Evolutionary conservation across 23 tunicate genomes (phyloP).

Genomic region (Halocynthia roretzi): DNA sequence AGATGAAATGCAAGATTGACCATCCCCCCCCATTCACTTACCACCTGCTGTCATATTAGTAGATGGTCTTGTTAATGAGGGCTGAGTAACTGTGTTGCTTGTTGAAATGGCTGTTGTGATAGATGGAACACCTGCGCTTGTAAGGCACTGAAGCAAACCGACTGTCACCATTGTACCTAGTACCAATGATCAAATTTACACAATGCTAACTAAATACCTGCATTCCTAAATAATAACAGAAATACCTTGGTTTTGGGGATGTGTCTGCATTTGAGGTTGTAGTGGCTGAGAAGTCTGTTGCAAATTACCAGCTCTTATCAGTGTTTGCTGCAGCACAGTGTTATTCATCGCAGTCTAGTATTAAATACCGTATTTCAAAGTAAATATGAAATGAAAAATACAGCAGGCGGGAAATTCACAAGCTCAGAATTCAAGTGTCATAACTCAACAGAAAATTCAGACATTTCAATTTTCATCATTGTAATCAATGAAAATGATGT

Average conservation of each 20-base stretch:
- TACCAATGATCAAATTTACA: not conserved
- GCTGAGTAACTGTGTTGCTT: conserved; percentile 10
- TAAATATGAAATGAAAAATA: not conserved
- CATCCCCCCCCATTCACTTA: not conserved
- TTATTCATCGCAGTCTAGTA: conserved; percentile 6
- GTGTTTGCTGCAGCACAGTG: conserved; percentile 17
- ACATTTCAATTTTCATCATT: not conserved
- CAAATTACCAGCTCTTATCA: conserved; percentile 1
- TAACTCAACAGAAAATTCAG: conserved; percentile 10
- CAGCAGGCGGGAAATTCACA: not conserved
- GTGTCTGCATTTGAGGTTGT: conserved; percentile 8
- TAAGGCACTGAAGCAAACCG: conserved; percentile 13
- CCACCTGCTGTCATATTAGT: not conserved
- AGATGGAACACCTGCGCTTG: not conserved
- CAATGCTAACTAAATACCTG: not conserved
- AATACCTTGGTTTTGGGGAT: conserved; percentile 14
- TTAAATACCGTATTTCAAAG: not conserved
- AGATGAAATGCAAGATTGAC: too few species aligned
- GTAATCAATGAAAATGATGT: not conserved
- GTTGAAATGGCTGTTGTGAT: not conserved
- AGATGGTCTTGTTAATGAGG: conserved; percentile 26
- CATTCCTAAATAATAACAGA: not conserved
- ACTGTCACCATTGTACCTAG: conserved; percentile 15
- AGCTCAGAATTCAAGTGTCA: conserved; percentile 22
- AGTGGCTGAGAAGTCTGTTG: not conserved